phyloP scores from a whole-genome alignment of 2,797 vertebrate genomes.

The Apodemus agrarius region DNA sequence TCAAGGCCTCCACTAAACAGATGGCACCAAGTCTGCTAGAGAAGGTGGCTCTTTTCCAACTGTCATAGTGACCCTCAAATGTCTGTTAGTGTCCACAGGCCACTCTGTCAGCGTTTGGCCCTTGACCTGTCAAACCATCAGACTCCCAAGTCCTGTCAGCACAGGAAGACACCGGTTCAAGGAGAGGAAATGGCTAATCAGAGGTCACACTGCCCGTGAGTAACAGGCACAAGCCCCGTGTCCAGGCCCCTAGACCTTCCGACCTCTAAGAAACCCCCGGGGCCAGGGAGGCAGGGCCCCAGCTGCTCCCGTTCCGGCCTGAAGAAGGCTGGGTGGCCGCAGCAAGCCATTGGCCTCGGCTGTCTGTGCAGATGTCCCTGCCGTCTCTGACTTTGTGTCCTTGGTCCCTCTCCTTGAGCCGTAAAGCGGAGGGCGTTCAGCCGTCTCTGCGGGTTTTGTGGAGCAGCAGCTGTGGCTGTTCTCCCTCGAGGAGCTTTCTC shows the following conservation, averaged over 20 bases:
- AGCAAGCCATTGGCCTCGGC: neutral
- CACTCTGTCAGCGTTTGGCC: neutral
- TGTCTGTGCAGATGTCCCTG: neutral
- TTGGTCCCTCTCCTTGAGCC: conserved; percentile 56
- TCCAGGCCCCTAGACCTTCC: conserved; percentile 1
- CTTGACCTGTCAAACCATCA: neutral
- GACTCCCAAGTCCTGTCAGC: neutral
- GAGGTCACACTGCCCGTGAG: neutral
- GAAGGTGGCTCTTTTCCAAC: neutral
- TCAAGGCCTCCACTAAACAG: conserved; percentile 77
- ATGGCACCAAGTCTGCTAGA: conserved; percentile 74
- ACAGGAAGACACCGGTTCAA: neutral
- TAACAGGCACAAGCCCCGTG: neutral
- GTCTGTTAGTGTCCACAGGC: neutral
- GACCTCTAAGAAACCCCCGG: neutral
- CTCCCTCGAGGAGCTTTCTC: conserved; percentile 66
- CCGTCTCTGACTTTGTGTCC: conserved; percentile 39
- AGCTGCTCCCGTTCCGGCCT: neutral
- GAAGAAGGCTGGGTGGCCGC: neutral
- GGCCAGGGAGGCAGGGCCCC: neutral
- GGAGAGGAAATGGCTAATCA: neutral
- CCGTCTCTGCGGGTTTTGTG: neutral
- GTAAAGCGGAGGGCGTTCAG: conserved; percentile 8
- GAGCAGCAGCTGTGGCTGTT: conserved; percentile 59
- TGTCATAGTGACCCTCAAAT: neutral